Base-by-base conservation (phyloP, 2,797 vertebrate genomes). In the Protosalanx chinensis region DNA sequence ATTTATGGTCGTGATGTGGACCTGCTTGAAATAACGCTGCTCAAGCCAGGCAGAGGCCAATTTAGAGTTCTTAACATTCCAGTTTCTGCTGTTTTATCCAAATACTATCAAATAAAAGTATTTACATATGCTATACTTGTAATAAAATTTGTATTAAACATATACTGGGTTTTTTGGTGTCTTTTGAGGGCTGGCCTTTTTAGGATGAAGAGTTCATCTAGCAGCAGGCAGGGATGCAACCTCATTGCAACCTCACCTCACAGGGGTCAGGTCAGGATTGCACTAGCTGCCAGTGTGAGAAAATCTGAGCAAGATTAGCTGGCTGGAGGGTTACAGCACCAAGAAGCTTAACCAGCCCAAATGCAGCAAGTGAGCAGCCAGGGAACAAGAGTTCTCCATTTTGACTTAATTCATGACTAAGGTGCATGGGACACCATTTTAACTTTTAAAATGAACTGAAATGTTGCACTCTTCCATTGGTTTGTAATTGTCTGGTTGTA, bases 121-220 rank as follows among this genome's bases (percentile, higher is more conserved):
- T 84, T 86, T 84, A 87, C 84, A 78, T 85, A 82, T 67, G 41
- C 61, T 87, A 72, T 82, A 56, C 87, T 91, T 90, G 82, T 90
- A 91, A 92, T 92, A 90, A 90, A 73, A 71, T 77, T 88, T 91
- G 84, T 92, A 91, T 86, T 79, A 84, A 90, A 80, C 16, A 53
- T 41, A 37, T 64, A 15, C 33, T 37, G 1, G 10, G 7, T 46
- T 46, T 46, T 46, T 46, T 46, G 41, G 10, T 13, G 41, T 35
- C 20, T 67, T 23, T 13, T 87, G 87, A 92, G 91, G 79, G 69
- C 59, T 53, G 67, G 80, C 81, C 79, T 90, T 91, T 90, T 53
- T 53, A n/a, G 51, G 12, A 53, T 53, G 6, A 18, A 51, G 10
- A 41, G 41, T 12, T 46, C 41, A 46, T 0, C 8, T 3, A 3